Conservation (phyloP, 2,113 vertebrate species). For the Condylura cristata region DNA sequence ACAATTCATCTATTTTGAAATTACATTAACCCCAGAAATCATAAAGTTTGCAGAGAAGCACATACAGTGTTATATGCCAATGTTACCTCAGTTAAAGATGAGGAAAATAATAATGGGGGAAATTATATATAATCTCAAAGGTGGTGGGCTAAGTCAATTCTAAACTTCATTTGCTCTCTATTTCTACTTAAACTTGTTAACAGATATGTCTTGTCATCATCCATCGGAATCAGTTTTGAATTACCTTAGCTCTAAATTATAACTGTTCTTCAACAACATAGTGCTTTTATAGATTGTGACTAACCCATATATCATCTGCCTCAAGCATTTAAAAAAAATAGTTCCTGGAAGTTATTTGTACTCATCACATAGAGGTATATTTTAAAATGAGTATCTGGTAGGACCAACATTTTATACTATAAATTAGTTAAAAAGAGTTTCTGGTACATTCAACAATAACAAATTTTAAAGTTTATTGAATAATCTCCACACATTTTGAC, state of each 20-base stretch:
- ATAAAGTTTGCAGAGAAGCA: background rate
- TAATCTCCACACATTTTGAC: background rate
- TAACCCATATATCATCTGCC: background rate
- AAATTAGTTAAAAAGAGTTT: background rate
- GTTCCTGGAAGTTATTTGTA: background rate
- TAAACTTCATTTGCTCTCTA: background rate
- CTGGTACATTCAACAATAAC: background rate
- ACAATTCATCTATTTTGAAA: conserved; percentile 6
- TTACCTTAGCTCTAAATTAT: background rate
- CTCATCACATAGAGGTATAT: background rate
- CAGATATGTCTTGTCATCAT: background rate
- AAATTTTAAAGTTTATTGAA: background rate
- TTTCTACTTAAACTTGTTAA: background rate
- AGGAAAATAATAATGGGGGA: too few species aligned
- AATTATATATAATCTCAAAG: background rate
- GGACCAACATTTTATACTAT: background rate
- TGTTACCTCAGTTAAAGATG: too few species aligned
- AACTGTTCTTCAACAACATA: background rate
- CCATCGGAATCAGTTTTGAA: background rate
- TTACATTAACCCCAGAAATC: background rate
- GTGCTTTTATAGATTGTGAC: background rate
- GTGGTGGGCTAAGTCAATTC: background rate
- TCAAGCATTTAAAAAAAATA: background rate
- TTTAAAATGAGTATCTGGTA: background rate
- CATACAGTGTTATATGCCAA: background rate